Base-by-base conservation (phyloP, 53 echinoderm and acorn worm genomes). In the Echinometra lucunter region DNA sequence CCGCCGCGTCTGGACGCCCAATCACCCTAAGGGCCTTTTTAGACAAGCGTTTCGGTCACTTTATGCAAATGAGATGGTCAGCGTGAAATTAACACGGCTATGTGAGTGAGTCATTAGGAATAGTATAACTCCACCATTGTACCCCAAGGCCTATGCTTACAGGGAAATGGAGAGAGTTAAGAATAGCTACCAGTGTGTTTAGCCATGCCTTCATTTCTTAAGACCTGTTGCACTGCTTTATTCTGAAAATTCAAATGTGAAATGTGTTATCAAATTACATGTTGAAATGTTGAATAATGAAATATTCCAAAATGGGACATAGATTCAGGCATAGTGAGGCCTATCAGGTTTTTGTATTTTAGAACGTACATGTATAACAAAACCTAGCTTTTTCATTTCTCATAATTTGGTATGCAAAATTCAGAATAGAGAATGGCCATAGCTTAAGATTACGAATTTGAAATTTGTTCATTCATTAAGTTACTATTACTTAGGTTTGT, bases 51-150 rank as follows among this genome's bases (percentile, higher is more conserved):
- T 58, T 57, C 58, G 89, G 89, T 89, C 89, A 89, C 60, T 89
- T 89, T 89, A 89, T 89, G 89, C 89, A 89, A 89, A 89, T 60
- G 89, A 60, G 89, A 60, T 89, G 89, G 89, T 89, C 89, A 89
- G 89, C 30, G 89, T 60, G 58, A 89, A 89, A 89, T 58, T 40
- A 89, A 89, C 60, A 57, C 60, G 37, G 57, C 60, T 60, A 57
- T 37, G 21, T 19, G 89, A 89, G 60, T 89, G 89, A 89, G 58
- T 89, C 89, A 89, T 60, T 89, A 85, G 49, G 49, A 49, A n/a
- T 85, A 85, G 40, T 23, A 81, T 81, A 81, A 85, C 85, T 7
- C 28, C 28, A 28, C 78, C 11, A 2, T 28, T 85, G 2, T 85
- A 49, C 28, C 85, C 28, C 85, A 85, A 85, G 85, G 85, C 49